A percentile compares a stretch with the other conserved stretches of the same genome.
phyloP scores from a whole-genome alignment of 2,888 invertebrate genomes.

The Cephus nigrinus region DNA sequence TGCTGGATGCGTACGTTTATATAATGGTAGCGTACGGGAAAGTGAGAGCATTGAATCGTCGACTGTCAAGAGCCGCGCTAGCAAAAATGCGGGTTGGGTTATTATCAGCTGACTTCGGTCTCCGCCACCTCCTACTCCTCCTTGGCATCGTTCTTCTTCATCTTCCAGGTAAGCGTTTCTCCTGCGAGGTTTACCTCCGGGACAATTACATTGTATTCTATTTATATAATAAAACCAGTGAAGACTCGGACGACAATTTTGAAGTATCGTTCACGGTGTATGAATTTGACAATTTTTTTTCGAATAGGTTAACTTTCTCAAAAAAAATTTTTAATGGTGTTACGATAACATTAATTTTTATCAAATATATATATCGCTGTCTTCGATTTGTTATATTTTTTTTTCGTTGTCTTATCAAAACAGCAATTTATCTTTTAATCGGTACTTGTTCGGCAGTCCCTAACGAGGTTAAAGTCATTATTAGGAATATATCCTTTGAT shows the following conservation, averaged over 20 bases:
- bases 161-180: conserved; percentile 34
- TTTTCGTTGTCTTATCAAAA: neutral
- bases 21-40: conserved; percentile 50
- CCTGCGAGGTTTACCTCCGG: neutral
- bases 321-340: neutral
- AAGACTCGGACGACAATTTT: neutral
- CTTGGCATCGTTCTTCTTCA: conserved; percentile 30
- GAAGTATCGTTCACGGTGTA: neutral
- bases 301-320: neutral
- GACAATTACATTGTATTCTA: neutral
- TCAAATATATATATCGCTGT: neutral
- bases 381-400: too few relatives aligned
- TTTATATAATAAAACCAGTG: neutral
- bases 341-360: neutral
- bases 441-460: neutral
- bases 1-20: conserved; percentile 45
- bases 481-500: neutral
- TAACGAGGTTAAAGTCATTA: neutral
- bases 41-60: conserved; percentile 54
- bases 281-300: neutral
- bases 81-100: conserved; percentile 35
- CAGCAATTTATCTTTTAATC: neutral
- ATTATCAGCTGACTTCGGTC: conserved; percentile 22
- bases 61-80: conserved; percentile 45
- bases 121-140: conserved; percentile 31